These are phyloP conservation scores for Hexactinellida sp. DNA, from an alignment of 37 sponge, comb jelly and placozoan genomes.

Conservation along the genomic window DNA sequence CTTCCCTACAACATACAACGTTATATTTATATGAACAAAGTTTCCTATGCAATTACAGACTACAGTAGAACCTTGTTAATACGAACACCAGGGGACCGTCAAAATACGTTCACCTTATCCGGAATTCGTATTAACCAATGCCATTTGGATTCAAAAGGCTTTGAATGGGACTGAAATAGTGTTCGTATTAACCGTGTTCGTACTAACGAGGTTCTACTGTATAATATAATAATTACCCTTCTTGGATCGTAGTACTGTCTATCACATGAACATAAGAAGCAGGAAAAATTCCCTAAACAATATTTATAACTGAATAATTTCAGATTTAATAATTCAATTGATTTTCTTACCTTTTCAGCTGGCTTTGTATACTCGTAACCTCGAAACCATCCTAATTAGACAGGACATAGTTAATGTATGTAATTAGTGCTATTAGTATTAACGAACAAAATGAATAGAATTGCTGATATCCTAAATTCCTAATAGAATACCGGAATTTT, in stretches of 20 bases:
- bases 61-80: no score
- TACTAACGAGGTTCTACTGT: no score
- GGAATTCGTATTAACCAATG: no score
- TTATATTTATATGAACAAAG: neutral
- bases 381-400: neutral
- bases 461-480: no score
- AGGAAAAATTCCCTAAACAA: neutral
- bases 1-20: neutral
- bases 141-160: no score
- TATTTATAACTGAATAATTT: neutral
- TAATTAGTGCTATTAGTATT: neutral
- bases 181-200: no score
- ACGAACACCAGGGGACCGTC: no score
- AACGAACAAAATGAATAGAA: neutral
- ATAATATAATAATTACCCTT: neutral
- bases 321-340: no score
- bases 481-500: neutral
- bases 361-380: neutral
- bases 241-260: neutral
- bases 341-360: neutral
- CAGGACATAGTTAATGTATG: neutral
- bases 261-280: constrained; percentile 2
- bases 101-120: no score
- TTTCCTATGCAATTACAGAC: neutral
- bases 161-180: no score